A percentile compares a stretch with the other conserved stretches of the same genome.
Evolutionary conservation across 1,140 invertebrate species (phyloP).

Genomic region (Drosophila tristis): DNA sequence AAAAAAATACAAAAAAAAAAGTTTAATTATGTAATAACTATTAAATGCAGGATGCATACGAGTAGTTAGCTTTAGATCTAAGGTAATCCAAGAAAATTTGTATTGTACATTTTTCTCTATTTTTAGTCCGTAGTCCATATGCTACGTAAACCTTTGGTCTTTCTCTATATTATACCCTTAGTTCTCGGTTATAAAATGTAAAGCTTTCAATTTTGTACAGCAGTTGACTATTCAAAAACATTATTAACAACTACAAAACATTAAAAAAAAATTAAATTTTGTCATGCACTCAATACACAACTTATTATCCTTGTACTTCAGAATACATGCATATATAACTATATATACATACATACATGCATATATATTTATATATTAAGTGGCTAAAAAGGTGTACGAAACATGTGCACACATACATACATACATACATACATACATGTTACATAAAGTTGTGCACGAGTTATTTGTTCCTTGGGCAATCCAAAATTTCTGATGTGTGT

Average conservation of each 20-base stretch:
- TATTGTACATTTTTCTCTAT: slow-evolving; percentile 75
- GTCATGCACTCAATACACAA: slow-evolving; percentile 71
- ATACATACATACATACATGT: slow-evolving; percentile 34
- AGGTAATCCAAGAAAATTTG: slow-evolving; percentile 65
- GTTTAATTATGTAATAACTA: slow-evolving; percentile 42
- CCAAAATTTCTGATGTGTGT: slow-evolving; percentile 37
- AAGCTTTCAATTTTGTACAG: slow-evolving; percentile 72
- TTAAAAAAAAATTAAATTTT: slow-evolving; percentile 64
- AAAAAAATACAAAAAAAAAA: slow-evolving; percentile 31
- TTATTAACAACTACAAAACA: slow-evolving; percentile 23
- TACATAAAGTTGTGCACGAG: slow-evolving; percentile 47
- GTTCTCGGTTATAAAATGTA: slow-evolving; percentile 49
- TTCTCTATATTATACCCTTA: slow-evolving; percentile 16
- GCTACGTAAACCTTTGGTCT: slow-evolving; percentile 61
- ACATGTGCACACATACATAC: slow-evolving; percentile 28
- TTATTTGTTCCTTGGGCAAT: slow-evolving; percentile 48
- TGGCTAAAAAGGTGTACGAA: slow-evolving; percentile 65
- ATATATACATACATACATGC: slow-evolving; percentile 26
- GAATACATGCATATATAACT: slow-evolving; percentile 35
- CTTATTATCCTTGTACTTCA: slow-evolving; percentile 62
- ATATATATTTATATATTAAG: slow-evolving; percentile 41
- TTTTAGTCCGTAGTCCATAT: slow-evolving; percentile 56
- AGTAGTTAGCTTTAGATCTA: slow-evolving; percentile 62
- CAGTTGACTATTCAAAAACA: slow-evolving; percentile 63
- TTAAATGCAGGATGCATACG: slow-evolving; percentile 44